Percentiles rank a stretch among this genome's conserved stretches.
Conservation (phyloP, 2,888 invertebrate species). For the Noctua pronuba region DNA sequence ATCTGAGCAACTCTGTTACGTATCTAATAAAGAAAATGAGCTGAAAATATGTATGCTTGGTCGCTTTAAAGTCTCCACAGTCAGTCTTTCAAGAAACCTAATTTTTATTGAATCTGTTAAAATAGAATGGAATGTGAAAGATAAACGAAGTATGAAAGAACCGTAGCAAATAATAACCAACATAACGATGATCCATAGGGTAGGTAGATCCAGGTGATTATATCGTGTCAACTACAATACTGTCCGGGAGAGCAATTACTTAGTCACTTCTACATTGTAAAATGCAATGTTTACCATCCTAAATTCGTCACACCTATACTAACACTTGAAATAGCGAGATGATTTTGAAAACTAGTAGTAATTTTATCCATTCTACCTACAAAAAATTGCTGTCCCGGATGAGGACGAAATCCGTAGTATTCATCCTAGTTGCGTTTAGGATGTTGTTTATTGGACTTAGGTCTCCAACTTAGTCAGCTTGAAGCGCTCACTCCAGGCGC, state of each 20-base stretch:
- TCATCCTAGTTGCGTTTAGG: constrained; percentile 73
- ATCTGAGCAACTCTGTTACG: constrained; percentile 85
- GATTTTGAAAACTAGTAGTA: constrained; percentile 83
- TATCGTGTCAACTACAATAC: constrained; percentile 69
- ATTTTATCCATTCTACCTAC: constrained; percentile 82
- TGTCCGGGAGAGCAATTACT: constrained; percentile 81
- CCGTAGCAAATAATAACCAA: constrained; percentile 75
- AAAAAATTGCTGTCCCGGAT: constrained; percentile 86
- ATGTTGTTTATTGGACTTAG: constrained; percentile 74
- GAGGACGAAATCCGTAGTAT: constrained; percentile 84
- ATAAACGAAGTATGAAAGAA: constrained; percentile 73
- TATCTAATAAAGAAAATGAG: constrained; percentile 79
- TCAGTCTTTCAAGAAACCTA: constrained; percentile 89
- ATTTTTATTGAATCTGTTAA: constrained; percentile 82
- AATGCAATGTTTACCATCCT: constrained; percentile 74
- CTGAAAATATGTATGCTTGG: constrained; percentile 82
- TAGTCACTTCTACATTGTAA: constrained; percentile 67
- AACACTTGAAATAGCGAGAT: constrained; percentile 81
- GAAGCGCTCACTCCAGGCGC: constrained; percentile 93
- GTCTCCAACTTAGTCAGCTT: constrained; percentile 69
- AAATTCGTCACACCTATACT: constrained; percentile 82
- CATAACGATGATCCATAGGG: constrained; percentile 75
- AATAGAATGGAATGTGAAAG: constrained; percentile 85
- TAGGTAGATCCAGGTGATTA: constrained; percentile 71
- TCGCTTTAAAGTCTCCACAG: constrained; percentile 83